These are phyloP conservation scores for Myotis vivesi DNA, from an alignment of 2,797 vertebrate species.

Conservation along the genomic window DNA sequence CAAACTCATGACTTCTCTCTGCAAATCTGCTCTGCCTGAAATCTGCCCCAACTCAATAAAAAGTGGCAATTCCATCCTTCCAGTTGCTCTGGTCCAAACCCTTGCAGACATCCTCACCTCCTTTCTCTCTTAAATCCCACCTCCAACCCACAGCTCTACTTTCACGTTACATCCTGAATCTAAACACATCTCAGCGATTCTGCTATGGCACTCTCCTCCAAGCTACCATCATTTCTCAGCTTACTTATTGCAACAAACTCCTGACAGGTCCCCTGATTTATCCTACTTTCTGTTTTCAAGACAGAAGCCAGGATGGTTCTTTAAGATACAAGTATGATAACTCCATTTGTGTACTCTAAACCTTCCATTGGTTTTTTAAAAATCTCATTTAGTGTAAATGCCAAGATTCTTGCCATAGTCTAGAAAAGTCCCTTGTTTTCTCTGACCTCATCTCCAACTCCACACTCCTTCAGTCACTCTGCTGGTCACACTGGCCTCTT, in stretches of 20 bases:
- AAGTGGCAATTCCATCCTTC: neutral
- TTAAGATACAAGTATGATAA: neutral
- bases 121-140: neutral
- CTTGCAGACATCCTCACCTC: neutral
- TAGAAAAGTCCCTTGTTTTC: neutral
- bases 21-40: conserved; percentile 10
- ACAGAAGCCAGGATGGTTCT: neutral
- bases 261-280: neutral
- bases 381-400: neutral
- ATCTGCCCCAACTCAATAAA: neutral
- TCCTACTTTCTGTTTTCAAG: neutral
- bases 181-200: neutral
- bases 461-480: neutral
- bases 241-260: neutral
- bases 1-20: neutral
- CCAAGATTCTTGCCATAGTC: neutral
- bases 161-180: neutral
- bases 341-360: neutral
- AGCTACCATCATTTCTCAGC: neutral
- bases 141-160: neutral
- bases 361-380: neutral
- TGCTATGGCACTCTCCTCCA: neutral
- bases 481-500: neutral
- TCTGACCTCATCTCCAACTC: neutral
- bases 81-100: neutral